These are phyloP conservation scores for Acrocephalus arundinaceus DNA, from an alignment of 2,113 vertebrate genomes.

Conservation along the genomic window DNA sequence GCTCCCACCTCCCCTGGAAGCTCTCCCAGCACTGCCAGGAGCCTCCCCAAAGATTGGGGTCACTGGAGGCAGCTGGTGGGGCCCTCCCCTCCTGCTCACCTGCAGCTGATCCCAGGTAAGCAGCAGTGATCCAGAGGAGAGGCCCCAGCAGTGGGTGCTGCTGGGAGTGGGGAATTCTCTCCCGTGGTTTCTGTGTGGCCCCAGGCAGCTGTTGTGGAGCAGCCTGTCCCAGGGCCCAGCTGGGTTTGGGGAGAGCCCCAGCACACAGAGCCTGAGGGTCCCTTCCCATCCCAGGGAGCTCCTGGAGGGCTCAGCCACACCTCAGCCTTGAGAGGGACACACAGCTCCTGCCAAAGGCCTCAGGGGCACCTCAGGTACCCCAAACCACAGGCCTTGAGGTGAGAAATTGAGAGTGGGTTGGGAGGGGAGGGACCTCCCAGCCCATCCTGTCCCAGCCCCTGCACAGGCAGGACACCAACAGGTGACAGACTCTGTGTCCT, in stretches of 20 bases:
- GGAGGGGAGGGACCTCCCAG: neutral
- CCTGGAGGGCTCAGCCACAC: neutral
- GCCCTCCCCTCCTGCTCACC: neutral
- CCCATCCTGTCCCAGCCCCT: neutral
- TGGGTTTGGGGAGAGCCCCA: neutral
- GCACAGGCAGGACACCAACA: neutral
- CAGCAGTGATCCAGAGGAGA: neutral
- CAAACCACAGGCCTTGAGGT: neutral
- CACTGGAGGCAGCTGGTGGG: neutral
- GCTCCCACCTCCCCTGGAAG: neutral
- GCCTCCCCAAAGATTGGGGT: neutral
- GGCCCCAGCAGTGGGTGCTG: neutral
- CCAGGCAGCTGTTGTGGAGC: neutral
- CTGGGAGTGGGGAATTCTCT: neutral
- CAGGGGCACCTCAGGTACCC: neutral
- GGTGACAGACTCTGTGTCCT: neutral
- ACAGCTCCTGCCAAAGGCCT: neutral
- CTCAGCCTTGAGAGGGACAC: neutral
- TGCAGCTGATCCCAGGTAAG: neutral
- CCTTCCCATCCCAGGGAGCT: neutral
- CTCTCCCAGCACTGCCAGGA: neutral
- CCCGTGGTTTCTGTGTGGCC: accelerated
- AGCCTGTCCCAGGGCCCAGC: neutral
- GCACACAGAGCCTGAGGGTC: neutral
- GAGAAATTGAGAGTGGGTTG: neutral